Base-by-base conservation (phyloP, 2,797 vertebrate species). In the Lithobates sylvaticus region DNA sequence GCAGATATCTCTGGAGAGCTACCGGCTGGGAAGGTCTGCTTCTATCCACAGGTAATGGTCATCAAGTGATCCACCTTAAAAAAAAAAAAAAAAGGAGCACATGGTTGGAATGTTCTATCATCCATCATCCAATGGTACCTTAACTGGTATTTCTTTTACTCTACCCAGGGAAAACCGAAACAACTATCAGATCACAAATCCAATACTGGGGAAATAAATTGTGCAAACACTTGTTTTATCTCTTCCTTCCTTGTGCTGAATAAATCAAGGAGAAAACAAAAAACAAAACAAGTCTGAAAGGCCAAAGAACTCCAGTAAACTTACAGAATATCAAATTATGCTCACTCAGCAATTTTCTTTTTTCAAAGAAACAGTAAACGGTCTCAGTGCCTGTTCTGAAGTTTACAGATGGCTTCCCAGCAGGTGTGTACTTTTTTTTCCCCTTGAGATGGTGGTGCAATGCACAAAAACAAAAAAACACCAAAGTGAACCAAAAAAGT, bases 221-320 rank as follows among this genome's bases (percentile, higher is more conserved):
- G n/a, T 70, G 32, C 42, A 78, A 10, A 18, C 70, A 78, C 78
- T 50, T 34, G 36, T 58, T n/a, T 13, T 67, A 77, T 23, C 34
- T 61, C 34, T 84, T 77, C 74, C 65, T 67, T 78, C 54, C 58
- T 65, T 44, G 68, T 8, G 27, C 64, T 44, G 15, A 82, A 64
- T 70, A 26, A 84, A 23, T 32, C 27, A 69, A 29, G 29, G 74
- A 12, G 44, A 47, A 47, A 15, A 32, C 4, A 47, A 3, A 16
- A 47, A 6, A 6, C 2, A 47, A 0, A 47, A 47, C 44, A 54
- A 54, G 50, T 54, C 5, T 54, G 15, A 54, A 54, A 54, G 50
- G 15, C 13, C 50, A 61, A 4, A 61, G 7, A 23, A 61, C 54
- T 61, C 21, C 21, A 61, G 18, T 61, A 61, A 61, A 61, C 54